Conservation (phyloP, 2,113 vertebrate species). For the Odocoileus hemionus region DNA sequence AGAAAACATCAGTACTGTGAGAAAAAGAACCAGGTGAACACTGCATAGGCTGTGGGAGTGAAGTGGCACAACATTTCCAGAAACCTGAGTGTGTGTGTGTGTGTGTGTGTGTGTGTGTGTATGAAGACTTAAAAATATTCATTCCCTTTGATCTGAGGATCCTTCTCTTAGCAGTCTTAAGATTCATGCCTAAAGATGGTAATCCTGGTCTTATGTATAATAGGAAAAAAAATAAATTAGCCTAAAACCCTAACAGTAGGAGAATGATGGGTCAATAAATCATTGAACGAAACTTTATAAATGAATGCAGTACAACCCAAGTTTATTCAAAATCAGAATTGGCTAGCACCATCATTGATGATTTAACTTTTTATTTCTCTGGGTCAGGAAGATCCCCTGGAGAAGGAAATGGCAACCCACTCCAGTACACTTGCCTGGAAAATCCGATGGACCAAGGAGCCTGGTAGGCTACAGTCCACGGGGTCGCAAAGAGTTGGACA, state of each 20-base stretch:
- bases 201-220: neutral
- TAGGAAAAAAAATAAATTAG: neutral
- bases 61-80: neutral
- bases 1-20: neutral
- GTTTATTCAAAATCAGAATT: neutral
- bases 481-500: neutral
- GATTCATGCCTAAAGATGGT: neutral
- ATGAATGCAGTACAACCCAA: neutral
- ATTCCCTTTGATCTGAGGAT: neutral
- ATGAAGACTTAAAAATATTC: neutral
- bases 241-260: neutral
- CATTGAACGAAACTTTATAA: neutral
- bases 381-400: neutral
- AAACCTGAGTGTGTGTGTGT: neutral
- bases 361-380: neutral
- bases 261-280: neutral
- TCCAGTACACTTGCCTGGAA: neutral
- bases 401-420: neutral
- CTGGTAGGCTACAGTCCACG: neutral
- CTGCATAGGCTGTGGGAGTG: no score
- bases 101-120: neutral
- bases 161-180: neutral
- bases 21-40: neutral
- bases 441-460: neutral
- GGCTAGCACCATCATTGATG: neutral